These are phyloP conservation scores for Mirza zaza DNA, from an alignment of 2,113 vertebrate species.

Conservation along the genomic window DNA sequence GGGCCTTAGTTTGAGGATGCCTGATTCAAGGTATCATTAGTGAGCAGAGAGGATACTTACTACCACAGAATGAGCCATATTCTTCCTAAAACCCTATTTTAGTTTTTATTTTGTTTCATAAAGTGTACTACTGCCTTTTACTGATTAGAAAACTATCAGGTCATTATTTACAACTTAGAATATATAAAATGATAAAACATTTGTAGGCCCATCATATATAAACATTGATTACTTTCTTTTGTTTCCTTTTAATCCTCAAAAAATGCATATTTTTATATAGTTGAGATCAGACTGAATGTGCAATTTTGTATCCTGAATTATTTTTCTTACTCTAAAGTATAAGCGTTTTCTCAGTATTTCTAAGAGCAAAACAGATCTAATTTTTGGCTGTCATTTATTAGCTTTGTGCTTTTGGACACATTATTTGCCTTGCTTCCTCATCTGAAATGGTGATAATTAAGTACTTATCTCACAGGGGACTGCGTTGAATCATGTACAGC, in stretches of 20 bases:
- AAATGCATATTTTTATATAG: background rate
- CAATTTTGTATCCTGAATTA: background rate
- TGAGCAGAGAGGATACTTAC: background rate
- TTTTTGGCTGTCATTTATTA: background rate
- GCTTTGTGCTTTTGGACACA: background rate
- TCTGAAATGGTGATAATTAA: background rate
- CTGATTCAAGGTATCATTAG: background rate
- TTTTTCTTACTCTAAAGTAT: background rate
- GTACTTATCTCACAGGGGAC: background rate
- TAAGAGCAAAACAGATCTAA: background rate
- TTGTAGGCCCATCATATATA: background rate
- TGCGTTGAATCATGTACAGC: background rate
- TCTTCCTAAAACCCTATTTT: background rate
- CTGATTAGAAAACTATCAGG: background rate
- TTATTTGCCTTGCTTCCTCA: background rate
- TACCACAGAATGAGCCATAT: background rate
- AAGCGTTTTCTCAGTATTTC: background rate
- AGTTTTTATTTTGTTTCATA: background rate
- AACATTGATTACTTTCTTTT: background rate
- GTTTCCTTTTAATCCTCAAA: background rate
- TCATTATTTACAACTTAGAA: slow-evolving; percentile 21
- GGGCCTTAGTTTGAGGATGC: too few relatives aligned
- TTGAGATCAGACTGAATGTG: background rate
- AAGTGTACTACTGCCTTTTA: background rate
- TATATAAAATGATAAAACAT: background rate